phyloP scores from a whole-genome alignment of 2,113 vertebrate species.

The Progne subis region DNA sequence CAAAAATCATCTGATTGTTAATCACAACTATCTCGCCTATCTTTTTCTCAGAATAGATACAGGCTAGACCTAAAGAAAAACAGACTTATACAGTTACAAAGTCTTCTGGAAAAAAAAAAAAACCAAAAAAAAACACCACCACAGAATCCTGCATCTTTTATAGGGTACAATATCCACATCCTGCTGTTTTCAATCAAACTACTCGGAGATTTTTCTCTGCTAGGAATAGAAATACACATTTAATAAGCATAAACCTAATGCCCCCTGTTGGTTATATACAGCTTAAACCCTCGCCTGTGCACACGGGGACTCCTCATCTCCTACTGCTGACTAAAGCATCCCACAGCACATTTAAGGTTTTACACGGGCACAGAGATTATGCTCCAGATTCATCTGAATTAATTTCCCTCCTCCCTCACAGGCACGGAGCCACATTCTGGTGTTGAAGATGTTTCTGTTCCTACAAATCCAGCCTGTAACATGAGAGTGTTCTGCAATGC shows the following conservation, averaged over 20 bases:
- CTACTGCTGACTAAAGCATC: not conserved
- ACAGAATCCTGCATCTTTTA: not conserved
- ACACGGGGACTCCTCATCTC: not conserved
- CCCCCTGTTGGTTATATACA: conserved; percentile 50
- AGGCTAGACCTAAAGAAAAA: not conserved
- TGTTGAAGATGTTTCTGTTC: accelerated
- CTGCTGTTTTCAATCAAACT: conserved; percentile 20
- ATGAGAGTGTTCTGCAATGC: not conserved
- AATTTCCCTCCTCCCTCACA: not conserved
- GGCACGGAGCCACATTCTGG: not conserved
- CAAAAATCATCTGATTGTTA: not conserved
- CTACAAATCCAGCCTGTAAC: not conserved
- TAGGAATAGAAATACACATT: not conserved
- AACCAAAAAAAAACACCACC: not conserved
- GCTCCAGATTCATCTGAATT: not conserved
- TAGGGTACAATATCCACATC: not conserved
- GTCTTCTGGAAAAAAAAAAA: not conserved
- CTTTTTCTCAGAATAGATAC: not conserved
- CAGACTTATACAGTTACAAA: not conserved
- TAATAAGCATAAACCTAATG: conserved; percentile 52
- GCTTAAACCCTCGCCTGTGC: not conserved
- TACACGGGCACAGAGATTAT: not conserved
- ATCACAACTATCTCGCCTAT: not conserved
- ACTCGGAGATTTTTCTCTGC: not conserved
- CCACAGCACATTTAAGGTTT: not conserved